Conservation (phyloP, 2,113 vertebrate genomes). For the Probosciger aterrimus region DNA sequence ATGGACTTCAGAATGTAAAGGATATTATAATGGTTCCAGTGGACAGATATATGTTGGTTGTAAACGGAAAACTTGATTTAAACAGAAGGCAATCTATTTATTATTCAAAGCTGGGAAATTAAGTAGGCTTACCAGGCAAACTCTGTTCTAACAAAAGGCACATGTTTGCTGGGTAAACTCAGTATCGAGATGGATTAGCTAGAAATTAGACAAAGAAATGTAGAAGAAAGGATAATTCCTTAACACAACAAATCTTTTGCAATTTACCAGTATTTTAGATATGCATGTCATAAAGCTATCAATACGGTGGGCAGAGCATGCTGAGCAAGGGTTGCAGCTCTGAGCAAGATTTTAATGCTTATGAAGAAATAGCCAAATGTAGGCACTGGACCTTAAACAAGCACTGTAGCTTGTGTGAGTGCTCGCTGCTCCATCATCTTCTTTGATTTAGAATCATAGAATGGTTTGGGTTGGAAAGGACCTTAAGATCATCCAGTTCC, state of each 20-base stretch:
- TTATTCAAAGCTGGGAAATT: background rate
- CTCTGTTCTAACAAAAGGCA: background rate
- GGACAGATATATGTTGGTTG: background rate
- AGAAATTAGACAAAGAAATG: background rate
- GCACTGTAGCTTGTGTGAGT: background rate
- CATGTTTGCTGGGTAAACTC: background rate
- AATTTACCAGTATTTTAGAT: background rate
- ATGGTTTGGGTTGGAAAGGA: background rate
- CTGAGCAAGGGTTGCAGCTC: background rate
- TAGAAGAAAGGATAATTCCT: background rate
- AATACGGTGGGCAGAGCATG: rapidly evolving
- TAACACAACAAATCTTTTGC: background rate
- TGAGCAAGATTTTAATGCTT: background rate
- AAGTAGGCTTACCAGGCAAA: background rate
- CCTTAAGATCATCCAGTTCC: background rate
- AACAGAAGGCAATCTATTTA: background rate
- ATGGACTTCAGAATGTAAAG: background rate
- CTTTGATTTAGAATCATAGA: background rate
- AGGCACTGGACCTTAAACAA: background rate
- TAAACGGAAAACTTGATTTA: background rate
- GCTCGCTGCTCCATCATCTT: background rate
- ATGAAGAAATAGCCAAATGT: background rate
- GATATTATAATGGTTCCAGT: background rate
- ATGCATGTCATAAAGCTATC: background rate
- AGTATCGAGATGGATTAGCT: background rate